Percentiles rank a stretch among this genome's conserved stretches.
phyloP scores from a whole-genome alignment of 2,888 invertebrate species.

The Carabus problematicus region DNA sequence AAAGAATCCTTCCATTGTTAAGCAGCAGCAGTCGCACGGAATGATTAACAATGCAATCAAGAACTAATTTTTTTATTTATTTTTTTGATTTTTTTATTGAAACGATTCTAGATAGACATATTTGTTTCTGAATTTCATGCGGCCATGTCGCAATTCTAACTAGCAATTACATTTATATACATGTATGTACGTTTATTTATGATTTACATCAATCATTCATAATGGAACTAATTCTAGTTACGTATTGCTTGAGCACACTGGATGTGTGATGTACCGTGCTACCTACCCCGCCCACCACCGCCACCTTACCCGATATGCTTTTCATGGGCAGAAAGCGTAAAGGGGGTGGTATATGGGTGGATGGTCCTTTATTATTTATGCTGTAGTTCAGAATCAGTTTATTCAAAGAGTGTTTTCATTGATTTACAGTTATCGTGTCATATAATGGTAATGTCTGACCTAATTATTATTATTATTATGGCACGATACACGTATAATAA shows the following conservation, averaged over 20 bases:
- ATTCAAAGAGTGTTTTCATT: constrained; percentile 7
- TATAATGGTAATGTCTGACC: background rate
- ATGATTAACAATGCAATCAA: constrained; percentile 53
- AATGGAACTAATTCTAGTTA: constrained; percentile 11
- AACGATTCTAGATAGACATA: constrained; percentile 31
- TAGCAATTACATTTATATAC: constrained; percentile 52
- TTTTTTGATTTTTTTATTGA: constrained; percentile 26
- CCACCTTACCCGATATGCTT: constrained; percentile 56
- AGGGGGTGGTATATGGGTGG: no score
- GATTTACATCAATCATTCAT: background rate
- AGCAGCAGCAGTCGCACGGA: constrained; percentile 40
- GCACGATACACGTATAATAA: constrained; percentile 32
- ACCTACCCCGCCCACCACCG: no score
- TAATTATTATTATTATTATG: constrained; percentile 26
- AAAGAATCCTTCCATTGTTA: constrained; percentile 44
- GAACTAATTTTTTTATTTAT: no score
- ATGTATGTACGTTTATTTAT: background rate
- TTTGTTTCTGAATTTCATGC: constrained; percentile 55
- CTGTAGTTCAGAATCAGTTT: constrained; percentile 58
- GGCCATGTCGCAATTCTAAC: constrained; percentile 57
- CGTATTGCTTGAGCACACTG: constrained; percentile 34
- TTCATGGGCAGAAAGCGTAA: constrained; percentile 58
- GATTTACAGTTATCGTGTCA: background rate
- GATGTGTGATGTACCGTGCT: constrained; percentile 54
- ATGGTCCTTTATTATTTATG: constrained; percentile 44